Evolutionary conservation across 1,140 invertebrate genomes (phyloP).

Genomic region (Drosophila seguyi): DNA sequence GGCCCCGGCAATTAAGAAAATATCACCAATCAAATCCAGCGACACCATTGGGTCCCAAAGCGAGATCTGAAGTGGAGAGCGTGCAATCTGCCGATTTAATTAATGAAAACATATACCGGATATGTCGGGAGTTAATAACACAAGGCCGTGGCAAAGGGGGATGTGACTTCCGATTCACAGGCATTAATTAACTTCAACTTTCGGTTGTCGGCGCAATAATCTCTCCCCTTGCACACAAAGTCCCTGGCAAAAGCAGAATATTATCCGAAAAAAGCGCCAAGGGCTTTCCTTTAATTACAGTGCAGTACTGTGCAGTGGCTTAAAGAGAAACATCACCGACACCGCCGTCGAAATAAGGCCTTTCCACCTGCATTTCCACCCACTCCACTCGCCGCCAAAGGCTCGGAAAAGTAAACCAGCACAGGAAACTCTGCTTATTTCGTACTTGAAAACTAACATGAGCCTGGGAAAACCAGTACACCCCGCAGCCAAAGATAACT

Average conservation of each 20-base stretch:
- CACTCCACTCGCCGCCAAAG: neutral
- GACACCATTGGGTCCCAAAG: slow-evolving; percentile 11
- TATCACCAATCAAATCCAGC: slow-evolving; percentile 26
- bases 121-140: slow-evolving; percentile 17
- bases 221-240: slow-evolving; percentile 5
- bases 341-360: slow-evolving; percentile 32
- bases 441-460: slow-evolving; percentile 59
- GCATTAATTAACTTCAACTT: slow-evolving; percentile 39
- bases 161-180: slow-evolving; percentile 25
- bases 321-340: slow-evolving; percentile 39
- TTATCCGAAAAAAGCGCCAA: slow-evolving; percentile 19
- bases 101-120: slow-evolving; percentile 26
- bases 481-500: slow-evolving; percentile 46
- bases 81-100: slow-evolving; percentile 36
- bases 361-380: slow-evolving; percentile 11
- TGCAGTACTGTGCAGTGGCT: slow-evolving; percentile 19
- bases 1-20: slow-evolving; percentile 17
- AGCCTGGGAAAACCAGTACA: slow-evolving; percentile 19
- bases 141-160: neutral
- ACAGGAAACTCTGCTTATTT: slow-evolving; percentile 45
- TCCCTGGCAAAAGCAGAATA: slow-evolving; percentile 15
- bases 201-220: slow-evolving; percentile 21
- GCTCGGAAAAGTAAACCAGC: slow-evolving; percentile 31
- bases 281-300: slow-evolving; percentile 35
- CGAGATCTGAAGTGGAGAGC: slow-evolving; percentile 21